Conservation (phyloP, 1,140 invertebrate species). For the Plutomurus gul region DNA sequence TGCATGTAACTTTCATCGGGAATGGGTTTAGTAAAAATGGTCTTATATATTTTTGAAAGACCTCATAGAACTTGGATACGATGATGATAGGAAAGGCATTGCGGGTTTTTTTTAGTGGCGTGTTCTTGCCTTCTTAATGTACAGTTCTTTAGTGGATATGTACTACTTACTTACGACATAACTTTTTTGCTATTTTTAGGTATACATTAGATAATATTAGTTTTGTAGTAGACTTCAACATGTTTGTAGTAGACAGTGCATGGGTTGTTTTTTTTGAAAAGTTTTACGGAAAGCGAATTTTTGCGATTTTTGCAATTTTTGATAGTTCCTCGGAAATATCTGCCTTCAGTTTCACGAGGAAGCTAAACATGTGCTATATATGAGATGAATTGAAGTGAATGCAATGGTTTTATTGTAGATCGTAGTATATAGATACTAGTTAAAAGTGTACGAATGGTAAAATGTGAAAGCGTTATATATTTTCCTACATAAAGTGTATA, state of each 20-base stretch:
- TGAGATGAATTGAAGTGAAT: not conserved
- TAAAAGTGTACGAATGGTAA: not conserved
- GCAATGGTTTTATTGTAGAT: not conserved
- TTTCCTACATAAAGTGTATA: not conserved
- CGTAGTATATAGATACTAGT: not conserved
- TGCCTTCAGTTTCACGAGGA: not conserved
- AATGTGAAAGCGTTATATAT: not conserved
- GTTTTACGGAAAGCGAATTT: conserved; percentile 25
- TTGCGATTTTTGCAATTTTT: conserved; percentile 24
- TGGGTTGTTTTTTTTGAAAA: conserved; percentile 46
- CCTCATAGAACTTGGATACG: not conserved
- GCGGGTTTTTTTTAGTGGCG: not conserved
- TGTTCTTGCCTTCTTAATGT: not conserved
- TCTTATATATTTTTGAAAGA: conserved; percentile 26
- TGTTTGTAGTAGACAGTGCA: conserved; percentile 36
- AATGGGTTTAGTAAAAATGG: not conserved
- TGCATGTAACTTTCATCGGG: not conserved
- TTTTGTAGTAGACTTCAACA: not conserved
- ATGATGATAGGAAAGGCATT: not conserved
- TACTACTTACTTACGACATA: no score
- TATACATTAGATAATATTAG: not conserved
- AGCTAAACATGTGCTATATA: not conserved
- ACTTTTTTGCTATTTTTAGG: no score
- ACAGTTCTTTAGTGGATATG: not conserved
- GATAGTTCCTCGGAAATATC: not conserved